Evolutionary conservation across 2,113 vertebrate genomes (phyloP), one percentile per base, ranked within the genome.

Genomic region (Scortum barcoo): DNA sequence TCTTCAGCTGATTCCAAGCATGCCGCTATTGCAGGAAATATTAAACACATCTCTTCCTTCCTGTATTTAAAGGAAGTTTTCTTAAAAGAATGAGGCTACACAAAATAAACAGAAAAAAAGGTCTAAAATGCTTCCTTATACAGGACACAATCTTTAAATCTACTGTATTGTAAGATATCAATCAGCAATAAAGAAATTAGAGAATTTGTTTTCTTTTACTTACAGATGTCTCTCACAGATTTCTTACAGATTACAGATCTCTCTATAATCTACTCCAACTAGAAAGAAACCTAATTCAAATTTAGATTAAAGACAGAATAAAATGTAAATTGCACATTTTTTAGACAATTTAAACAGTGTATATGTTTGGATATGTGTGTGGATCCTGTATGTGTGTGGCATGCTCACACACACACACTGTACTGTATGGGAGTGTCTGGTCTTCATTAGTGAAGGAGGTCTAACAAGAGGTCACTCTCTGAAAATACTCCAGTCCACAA

Each of bases 381-480:
- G n/a, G n/a, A n/a, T n/a, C 36, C 56, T 19, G 38, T 67, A 38
- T 20, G 40, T 68, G 51, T 73, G 63, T 46, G 71, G 14, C 14
- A 36, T 28, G 28, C 28, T 67, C 72, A 33, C 14, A 60, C 65
- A 69, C 38, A 54, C 26, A 56, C 73, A 13, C 13, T 5, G 10
- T 61, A 50, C 30, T 11, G 10, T 51, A 53, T 56, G 69, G 7
- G 78, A 44, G 68, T 72, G 66, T 83, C 86, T 91, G 86, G 78
- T 86, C 69, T 89, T 91, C 76, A 91, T 89, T 86, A 89, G 78
- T 19, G 26, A 53, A 71, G 66, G 16, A 72, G 68, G 79, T 71
- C 79, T 82, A 83, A 82, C 73, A 82, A 81, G 78, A 83, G 80
- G 78, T 92, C 78, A 88, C 61, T 65, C 66, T 72, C 53, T 70